These are phyloP conservation scores for Standfussiana lucernea DNA, from an alignment of 2,888 invertebrate genomes.

Conservation along the genomic window DNA sequence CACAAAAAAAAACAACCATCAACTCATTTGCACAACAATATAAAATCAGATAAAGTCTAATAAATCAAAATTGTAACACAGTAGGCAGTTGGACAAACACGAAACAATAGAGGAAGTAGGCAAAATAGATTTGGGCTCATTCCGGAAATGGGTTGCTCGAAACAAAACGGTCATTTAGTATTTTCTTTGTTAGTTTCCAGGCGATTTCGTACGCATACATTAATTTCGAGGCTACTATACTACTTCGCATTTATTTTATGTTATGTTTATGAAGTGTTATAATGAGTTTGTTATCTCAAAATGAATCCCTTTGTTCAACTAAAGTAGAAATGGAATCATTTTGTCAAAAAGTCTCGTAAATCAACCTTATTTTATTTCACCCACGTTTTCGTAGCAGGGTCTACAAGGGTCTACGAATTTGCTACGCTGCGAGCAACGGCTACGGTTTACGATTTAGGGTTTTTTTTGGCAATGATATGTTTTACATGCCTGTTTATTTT, in stretches of 20 bases:
- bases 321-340: constrained; percentile 11
- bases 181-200: constrained; percentile 60
- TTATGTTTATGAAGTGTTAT: constrained; percentile 39
- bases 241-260: constrained; percentile 30
- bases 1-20: no score
- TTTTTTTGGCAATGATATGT: background rate
- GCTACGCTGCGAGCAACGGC: constrained; percentile 9
- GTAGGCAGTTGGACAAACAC: constrained; percentile 33
- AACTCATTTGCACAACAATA: constrained; percentile 55
- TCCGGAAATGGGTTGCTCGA: constrained; percentile 67
- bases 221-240: constrained; percentile 44
- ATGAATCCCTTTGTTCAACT: constrained; percentile 33
- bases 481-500: background rate
- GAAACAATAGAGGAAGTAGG: constrained; percentile 61
- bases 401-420: constrained; percentile 30
- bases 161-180: constrained; percentile 73
- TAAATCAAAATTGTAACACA: constrained; percentile 66
- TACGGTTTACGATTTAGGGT: no score
- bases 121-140: constrained; percentile 60
- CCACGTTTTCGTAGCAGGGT: constrained; percentile 6
- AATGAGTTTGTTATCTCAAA: constrained; percentile 46
- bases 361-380: constrained; percentile 18
- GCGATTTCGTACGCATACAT: constrained; percentile 57
- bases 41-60: constrained; percentile 62
- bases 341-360: background rate